These are phyloP conservation scores for Morone chrysops DNA, from an alignment of 2,113 vertebrate genomes.

Conservation along the genomic window DNA sequence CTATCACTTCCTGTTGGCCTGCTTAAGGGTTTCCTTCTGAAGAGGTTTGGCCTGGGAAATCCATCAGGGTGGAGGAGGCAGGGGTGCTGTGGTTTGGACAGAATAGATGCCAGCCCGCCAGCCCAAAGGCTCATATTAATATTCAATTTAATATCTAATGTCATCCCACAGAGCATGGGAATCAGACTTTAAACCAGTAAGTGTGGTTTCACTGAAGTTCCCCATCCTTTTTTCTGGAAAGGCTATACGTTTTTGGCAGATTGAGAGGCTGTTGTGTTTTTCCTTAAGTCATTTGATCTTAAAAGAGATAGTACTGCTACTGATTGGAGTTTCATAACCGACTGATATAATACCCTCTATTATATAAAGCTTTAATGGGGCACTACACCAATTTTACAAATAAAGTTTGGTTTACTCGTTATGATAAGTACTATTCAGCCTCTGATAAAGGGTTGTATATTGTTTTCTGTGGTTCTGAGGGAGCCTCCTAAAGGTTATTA, in stretches of 20 bases:
- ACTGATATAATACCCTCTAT: background rate
- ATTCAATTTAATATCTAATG: constrained; percentile 61
- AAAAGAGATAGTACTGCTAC: constrained; percentile 7
- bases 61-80: constrained; percentile 39
- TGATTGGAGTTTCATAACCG: background rate
- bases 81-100: constrained; percentile 56
- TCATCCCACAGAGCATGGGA: constrained; percentile 45
- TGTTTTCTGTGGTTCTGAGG: no score
- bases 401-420: background rate
- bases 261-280: constrained; percentile 11
- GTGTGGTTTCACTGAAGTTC: constrained; percentile 32
- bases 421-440: no score
- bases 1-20: constrained; percentile 25
- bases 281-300: background rate
- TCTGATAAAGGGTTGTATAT: no score
- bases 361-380: background rate
- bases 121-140: constrained; percentile 60
- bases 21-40: constrained; percentile 17
- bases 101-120: constrained; percentile 26
- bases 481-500: no score
- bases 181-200: constrained; percentile 25
- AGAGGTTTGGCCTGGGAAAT: constrained; percentile 33
- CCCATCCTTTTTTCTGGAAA: constrained; percentile 12
- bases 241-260: background rate
- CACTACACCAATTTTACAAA: background rate